A percentile compares a stretch with the other conserved stretches of the same genome.
phyloP scores from a whole-genome alignment of 2,797 vertebrate genomes.

The Manis pentadactyla region DNA sequence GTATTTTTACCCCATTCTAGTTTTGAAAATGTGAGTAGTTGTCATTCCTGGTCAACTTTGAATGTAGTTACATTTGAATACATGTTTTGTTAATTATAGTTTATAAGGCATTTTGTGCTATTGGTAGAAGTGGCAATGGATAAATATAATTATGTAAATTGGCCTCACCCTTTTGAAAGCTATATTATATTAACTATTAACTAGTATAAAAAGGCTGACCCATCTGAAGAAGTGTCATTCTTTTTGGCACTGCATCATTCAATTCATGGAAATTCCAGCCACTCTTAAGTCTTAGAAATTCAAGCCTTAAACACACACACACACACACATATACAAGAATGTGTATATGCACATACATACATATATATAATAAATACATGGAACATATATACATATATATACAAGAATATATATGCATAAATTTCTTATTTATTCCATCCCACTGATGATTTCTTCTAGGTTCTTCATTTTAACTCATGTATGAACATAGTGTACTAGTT shows the following conservation, averaged over 20 bases:
- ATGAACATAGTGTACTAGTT: not conserved
- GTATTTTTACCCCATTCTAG: not conserved
- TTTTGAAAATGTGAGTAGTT: not conserved
- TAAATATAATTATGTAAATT: not conserved
- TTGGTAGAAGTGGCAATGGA: not conserved
- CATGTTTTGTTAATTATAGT: not conserved
- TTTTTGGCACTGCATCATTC: not conserved
- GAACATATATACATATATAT: not conserved
- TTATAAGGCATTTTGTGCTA: not conserved
- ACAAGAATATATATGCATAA: not conserved
- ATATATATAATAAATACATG: not conserved
- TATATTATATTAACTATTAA: not conserved
- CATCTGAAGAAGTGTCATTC: not conserved
- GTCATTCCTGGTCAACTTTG: not conserved
- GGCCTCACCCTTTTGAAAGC: not conserved
- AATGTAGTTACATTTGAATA: not conserved
- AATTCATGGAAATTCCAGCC: not conserved
- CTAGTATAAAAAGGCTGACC: not conserved
- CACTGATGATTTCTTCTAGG: not conserved
- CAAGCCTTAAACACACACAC: not conserved
- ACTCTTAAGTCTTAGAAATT: not conserved
- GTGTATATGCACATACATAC: not conserved
- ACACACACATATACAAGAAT: not conserved
- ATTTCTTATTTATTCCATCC: not conserved
- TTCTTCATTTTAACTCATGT: not conserved